Conservation (phyloP, 1,140 invertebrate species). For the Cotesia chilonis region DNA sequence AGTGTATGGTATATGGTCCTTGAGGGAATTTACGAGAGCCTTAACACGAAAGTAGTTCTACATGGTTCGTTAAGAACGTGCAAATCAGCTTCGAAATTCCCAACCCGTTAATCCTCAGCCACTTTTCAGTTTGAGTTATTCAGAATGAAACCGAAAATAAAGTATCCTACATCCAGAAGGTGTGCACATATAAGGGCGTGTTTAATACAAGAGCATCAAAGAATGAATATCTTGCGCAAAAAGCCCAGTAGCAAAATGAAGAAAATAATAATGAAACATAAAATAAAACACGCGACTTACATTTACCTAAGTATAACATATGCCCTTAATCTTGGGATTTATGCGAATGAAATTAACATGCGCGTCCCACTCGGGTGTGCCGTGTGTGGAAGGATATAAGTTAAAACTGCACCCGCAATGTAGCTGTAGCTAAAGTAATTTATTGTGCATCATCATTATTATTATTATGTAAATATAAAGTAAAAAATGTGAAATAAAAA, state of each 20-base stretch:
- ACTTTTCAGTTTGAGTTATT: slow-evolving; percentile 13
- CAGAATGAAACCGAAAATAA: not conserved
- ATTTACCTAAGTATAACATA: slow-evolving; percentile 61
- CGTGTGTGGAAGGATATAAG: slow-evolving; percentile 26
- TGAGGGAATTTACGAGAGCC: slow-evolving; percentile 18
- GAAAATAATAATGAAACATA: too few relatives aligned
- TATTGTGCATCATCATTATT: not conserved
- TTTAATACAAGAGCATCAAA: not conserved
- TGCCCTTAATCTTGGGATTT: slow-evolving; percentile 58
- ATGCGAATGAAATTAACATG: slow-evolving; percentile 58
- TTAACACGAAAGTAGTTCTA: slow-evolving; percentile 2
- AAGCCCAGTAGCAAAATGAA: slow-evolving; percentile 7
- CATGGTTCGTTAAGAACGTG: slow-evolving; percentile 23
- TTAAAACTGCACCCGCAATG: slow-evolving; percentile 16
- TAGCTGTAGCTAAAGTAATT: not conserved
- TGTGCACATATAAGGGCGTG: not conserved
- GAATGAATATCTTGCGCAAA: slow-evolving; percentile 2
- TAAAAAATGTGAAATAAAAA: not conserved
- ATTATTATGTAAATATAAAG: not conserved
- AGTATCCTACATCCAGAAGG: not conserved
- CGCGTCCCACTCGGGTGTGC: slow-evolving; percentile 32
- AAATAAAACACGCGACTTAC: slow-evolving; percentile 38
- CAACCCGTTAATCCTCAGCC: slow-evolving; percentile 16
- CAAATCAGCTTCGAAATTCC: slow-evolving; percentile 28
- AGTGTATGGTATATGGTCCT: slow-evolving; percentile 27